Evolutionary conservation across 2,888 invertebrate species (phyloP).

Genomic region (Schizotus pectinicornis): DNA sequence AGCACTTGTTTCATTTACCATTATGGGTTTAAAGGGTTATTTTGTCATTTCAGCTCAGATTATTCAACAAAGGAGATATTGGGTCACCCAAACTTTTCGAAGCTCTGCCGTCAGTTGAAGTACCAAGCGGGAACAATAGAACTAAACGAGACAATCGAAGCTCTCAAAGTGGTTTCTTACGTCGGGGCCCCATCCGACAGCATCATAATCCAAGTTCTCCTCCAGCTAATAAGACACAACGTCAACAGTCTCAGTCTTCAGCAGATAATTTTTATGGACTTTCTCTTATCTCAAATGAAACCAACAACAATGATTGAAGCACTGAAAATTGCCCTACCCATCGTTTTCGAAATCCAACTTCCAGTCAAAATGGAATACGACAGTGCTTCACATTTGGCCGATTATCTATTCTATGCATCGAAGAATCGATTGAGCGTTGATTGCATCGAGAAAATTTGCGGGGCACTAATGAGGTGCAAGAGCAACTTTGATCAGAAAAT

Average conservation of each 20-base stretch:
- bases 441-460: constrained; percentile 63
- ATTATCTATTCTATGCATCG: constrained; percentile 64
- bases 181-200: constrained; percentile 66
- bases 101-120: constrained; percentile 65
- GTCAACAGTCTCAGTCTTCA: constrained; percentile 66
- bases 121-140: constrained; percentile 63
- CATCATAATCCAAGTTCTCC: constrained; percentile 66
- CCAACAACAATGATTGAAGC: constrained; percentile 67
- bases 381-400: constrained; percentile 61
- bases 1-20: background rate
- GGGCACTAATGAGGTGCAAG: constrained; percentile 58
- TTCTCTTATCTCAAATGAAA: constrained; percentile 62
- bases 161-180: constrained; percentile 65
- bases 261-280: constrained; percentile 69
- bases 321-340: constrained; percentile 68
- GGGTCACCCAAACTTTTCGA: constrained; percentile 64
- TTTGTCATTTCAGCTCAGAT: constrained; percentile 49
- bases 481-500: constrained; percentile 54
- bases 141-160: constrained; percentile 63
- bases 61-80: constrained; percentile 58
- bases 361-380: constrained; percentile 64
- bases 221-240: constrained; percentile 68
- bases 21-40: no score
- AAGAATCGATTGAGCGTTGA: constrained; percentile 61
- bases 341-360: constrained; percentile 71